Percentiles rank a stretch among this genome's conserved stretches.
Conservation (phyloP, 2,113 vertebrate species). For the Hystrix cristata region DNA sequence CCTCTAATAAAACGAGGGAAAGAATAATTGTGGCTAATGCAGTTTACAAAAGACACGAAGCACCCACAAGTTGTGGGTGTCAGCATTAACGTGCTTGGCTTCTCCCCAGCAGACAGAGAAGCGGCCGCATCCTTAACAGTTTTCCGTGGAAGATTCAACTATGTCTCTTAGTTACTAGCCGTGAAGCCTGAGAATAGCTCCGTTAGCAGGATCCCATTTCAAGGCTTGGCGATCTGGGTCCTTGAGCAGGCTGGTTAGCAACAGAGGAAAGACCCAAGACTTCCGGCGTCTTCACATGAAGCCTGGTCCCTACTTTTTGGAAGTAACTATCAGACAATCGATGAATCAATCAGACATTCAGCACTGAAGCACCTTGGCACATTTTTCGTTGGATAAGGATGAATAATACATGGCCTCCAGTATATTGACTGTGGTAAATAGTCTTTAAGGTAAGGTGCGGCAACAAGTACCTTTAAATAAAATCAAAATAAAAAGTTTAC, state of each 20-base stretch:
- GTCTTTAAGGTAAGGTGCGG: constrained; percentile 82
- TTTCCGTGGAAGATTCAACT: constrained; percentile 28
- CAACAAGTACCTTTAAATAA: constrained; percentile 86
- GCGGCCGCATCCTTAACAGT: neutral
- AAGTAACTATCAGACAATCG: constrained; percentile 63
- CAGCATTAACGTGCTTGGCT: constrained; percentile 26
- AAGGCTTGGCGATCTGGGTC: neutral
- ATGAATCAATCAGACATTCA: constrained; percentile 71
- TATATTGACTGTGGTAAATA: constrained; percentile 81
- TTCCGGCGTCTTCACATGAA: constrained; percentile 37
- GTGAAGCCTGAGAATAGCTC: constrained; percentile 36
- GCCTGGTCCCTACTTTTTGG: constrained; percentile 62
- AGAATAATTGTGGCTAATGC: neutral
- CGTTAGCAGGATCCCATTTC: constrained; percentile 29
- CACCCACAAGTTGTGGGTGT: neutral
- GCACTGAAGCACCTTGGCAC: constrained; percentile 76
- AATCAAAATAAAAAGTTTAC: constrained; percentile 84
- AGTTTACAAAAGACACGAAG: constrained; percentile 43
- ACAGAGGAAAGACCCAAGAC: neutral
- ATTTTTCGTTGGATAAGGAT: constrained; percentile 77
- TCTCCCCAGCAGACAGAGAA: neutral
- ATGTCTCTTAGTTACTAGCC: constrained; percentile 56
- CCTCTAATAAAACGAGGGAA: constrained; percentile 31
- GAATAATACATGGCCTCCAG: constrained; percentile 73
- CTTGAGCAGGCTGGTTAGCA: constrained; percentile 4